Percentiles rank a stretch among this genome's conserved stretches.
Evolutionary conservation across 2,888 invertebrate species (phyloP).

Genomic region (Kryphioiulus occultus): DNA sequence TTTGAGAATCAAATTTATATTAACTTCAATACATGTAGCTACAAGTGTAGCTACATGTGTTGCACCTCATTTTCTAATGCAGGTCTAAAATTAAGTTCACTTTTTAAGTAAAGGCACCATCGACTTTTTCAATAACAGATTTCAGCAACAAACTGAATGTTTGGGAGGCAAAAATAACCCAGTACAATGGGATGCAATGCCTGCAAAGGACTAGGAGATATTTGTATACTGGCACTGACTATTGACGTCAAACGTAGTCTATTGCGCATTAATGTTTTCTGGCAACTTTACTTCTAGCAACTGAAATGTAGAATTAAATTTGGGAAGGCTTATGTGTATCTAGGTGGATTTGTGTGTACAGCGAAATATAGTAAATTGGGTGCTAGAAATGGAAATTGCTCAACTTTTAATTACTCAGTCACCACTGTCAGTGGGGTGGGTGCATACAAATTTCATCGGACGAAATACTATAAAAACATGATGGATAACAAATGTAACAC

Average conservation of each 20-base stretch:
- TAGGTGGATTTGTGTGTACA: no score
- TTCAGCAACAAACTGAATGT: neutral
- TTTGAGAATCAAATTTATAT: neutral
- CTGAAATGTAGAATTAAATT: neutral
- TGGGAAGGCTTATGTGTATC: no score
- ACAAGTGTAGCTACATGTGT: no score
- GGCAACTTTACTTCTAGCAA: neutral
- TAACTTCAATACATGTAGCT: no score
- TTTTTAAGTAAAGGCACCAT: neutral
- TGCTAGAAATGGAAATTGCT: no score
- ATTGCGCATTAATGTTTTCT: neutral
- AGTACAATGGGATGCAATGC: neutral
- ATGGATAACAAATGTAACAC: no score
- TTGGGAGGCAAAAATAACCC: neutral
- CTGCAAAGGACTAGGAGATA: neutral
- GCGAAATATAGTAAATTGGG: no score
- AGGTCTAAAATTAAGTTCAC: constrained; percentile 4
- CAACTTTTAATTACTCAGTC: no score
- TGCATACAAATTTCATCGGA: no score
- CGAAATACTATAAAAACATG: no score
- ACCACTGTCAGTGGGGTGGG: no score
- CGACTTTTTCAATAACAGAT: neutral
- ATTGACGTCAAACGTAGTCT: neutral
- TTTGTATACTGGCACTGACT: neutral
- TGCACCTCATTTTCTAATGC: neutral